Evolutionary conservation across 2,888 invertebrate species (phyloP).

Genomic region (Cistogaster globosa): DNA sequence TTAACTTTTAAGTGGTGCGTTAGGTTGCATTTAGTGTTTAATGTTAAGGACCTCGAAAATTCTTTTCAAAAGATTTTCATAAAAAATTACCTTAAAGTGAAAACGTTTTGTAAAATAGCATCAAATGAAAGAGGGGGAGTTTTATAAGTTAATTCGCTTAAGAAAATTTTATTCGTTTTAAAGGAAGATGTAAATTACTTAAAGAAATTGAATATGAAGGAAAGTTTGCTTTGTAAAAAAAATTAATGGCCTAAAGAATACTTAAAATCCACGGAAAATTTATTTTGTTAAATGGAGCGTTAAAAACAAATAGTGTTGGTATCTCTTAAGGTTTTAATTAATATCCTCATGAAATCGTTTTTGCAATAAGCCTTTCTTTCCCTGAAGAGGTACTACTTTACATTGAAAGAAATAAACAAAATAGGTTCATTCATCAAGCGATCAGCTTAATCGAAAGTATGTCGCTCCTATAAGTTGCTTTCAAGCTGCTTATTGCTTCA

Average conservation of each 20-base stretch:
- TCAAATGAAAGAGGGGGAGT: background rate
- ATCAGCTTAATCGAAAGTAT: no score
- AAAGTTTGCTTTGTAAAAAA: background rate
- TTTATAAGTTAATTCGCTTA: conserved; percentile 27
- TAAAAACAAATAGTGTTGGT: background rate
- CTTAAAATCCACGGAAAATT: background rate
- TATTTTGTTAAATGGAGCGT: background rate
- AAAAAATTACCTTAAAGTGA: background rate
- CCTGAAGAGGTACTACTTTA: no score
- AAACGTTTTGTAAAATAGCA: conserved; percentile 17
- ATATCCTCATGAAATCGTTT: no score
- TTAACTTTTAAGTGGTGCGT: conserved; percentile 31
- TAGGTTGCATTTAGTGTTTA: conserved; percentile 49
- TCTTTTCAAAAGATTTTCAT: background rate
- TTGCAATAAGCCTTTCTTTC: no score
- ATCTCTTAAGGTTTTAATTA: no score
- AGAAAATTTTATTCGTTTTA: no score
- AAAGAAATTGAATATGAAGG: background rate
- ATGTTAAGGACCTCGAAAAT: conserved; percentile 8
- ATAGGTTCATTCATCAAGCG: no score
- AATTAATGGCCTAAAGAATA: background rate
- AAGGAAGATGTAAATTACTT: background rate
- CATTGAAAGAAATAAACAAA: no score
- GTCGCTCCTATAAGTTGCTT: no score
- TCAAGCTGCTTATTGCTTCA: no score